Conservation (phyloP, 2,888 invertebrate species). For the Lepidochrysops patricia region DNA sequence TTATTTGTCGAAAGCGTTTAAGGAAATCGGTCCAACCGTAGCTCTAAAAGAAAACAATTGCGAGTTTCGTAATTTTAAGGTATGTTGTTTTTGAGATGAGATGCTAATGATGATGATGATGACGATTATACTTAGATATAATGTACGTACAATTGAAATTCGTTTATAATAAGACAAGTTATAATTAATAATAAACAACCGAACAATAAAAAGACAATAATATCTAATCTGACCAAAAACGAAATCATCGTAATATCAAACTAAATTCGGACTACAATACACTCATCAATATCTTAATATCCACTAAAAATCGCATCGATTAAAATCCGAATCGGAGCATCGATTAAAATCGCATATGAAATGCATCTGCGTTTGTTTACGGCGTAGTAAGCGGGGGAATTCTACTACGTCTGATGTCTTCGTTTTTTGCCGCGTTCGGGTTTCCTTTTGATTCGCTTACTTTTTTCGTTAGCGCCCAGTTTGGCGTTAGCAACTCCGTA, state of each 20-base stretch:
- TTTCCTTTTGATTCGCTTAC: conserved; percentile 31
- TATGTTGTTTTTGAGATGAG: too few relatives aligned
- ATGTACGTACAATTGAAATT: too few relatives aligned
- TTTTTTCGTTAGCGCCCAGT: conserved; percentile 61
- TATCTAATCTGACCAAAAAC: neutral
- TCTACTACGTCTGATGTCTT: conserved; percentile 45
- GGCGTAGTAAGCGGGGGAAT: conserved; percentile 49
- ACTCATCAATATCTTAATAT: too few relatives aligned
- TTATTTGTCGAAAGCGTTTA: too few relatives aligned
- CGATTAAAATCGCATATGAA: conserved; percentile 27
- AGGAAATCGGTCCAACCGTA: too few relatives aligned
- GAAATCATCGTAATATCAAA: neutral
- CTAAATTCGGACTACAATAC: neutral
- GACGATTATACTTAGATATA: too few relatives aligned
- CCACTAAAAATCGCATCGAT: conserved; percentile 8
- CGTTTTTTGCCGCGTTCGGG: conserved; percentile 39
- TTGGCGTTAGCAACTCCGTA: conserved; percentile 65
- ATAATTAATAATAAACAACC: too few relatives aligned
- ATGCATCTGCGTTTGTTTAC: conserved; percentile 37
- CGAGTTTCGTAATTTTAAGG: too few relatives aligned
- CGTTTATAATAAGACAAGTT: too few relatives aligned
- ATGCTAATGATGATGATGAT: too few relatives aligned
- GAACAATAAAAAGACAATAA: neutral
- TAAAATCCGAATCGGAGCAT: conserved; percentile 19
- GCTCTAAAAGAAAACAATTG: too few relatives aligned